Conservation (phyloP, 1,140 invertebrate species). For the Papilio helenus region DNA sequence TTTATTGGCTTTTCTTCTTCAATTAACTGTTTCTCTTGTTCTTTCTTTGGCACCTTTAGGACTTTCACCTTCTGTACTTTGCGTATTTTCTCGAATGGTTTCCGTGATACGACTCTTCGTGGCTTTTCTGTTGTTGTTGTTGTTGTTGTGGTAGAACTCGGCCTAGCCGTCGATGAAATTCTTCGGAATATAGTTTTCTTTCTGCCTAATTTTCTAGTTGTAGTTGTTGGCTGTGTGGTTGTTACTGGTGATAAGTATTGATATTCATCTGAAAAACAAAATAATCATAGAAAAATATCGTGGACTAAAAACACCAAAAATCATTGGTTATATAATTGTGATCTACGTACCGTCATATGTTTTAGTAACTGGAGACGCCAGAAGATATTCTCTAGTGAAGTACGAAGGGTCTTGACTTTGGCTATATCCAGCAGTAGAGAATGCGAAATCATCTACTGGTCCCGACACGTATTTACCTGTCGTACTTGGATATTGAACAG, state of each 20-base stretch:
- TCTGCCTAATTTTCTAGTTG: slow-evolving; percentile 53
- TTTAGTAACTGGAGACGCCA: slow-evolving; percentile 75
- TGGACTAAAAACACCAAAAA: neutral
- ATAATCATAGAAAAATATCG: slow-evolving; percentile 1
- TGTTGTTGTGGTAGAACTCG: slow-evolving; percentile 50
- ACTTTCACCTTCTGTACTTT: slow-evolving; percentile 46
- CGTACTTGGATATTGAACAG: slow-evolving; percentile 56
- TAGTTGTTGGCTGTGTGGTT: slow-evolving; percentile 50
- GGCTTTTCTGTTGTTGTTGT: slow-evolving; percentile 52
- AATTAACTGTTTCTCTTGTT: slow-evolving; percentile 32
- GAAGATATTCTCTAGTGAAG: slow-evolving; percentile 78
- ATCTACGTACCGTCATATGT: slow-evolving; percentile 72
- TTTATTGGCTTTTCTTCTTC: neutral
- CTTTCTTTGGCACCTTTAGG: slow-evolving; percentile 38
- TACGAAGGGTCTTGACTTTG: slow-evolving; percentile 65
- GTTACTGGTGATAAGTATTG: slow-evolving; percentile 72
- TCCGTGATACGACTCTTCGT: slow-evolving; percentile 55
- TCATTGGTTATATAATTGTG: neutral
- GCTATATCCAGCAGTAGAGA: slow-evolving; percentile 60
- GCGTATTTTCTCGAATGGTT: slow-evolving; percentile 68
- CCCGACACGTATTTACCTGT: slow-evolving; percentile 61
- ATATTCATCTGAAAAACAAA: slow-evolving; percentile 67
- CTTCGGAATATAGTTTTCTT: slow-evolving; percentile 63
- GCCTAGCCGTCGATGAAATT: slow-evolving; percentile 65
- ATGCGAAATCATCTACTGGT: slow-evolving; percentile 60